Evolutionary conservation across 2,888 invertebrate species (phyloP), one percentile per base, ranked within the genome.

Genomic region (Globia sparganii): DNA sequence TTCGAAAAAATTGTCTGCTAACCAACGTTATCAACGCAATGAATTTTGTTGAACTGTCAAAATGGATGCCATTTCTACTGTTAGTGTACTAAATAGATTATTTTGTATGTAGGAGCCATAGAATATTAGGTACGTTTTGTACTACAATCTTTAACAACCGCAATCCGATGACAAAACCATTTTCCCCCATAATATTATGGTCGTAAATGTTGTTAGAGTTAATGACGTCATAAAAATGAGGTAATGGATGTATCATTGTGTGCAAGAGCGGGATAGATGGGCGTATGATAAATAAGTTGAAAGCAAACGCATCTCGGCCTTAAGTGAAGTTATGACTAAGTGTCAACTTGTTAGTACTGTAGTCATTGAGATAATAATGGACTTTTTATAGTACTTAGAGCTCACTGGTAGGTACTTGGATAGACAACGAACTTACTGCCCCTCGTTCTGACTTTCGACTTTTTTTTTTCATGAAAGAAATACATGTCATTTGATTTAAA

Each of bases 151-250:
- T 28, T 37, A 4, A 31, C 37, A 61, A 68, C 68, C 31, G 15
- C 43, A 79, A 18, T 43, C 11, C 18, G 28, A 69, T 43, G 49
- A 61, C 4, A 34, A 43, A 59, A 34, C 61, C 9, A 34, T 43
- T 59, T 34, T 2, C 6, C 28, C 9, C 53, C 43, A 37, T 72
- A 34, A 40, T 18, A n/a, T 43, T 53, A 76, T 34, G 21, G 66
- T 31, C 25, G n/a, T 9, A 37, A 34, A 53, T 67, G 70, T 80
- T 70, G 75, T 13, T 15, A 66, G 64, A 72, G 1, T 13, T 46
- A 64, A 13, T 81, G 79, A 80, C 72, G 81, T 78, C 83, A 83
- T 72, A 46, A 31, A 8, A 69, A 61, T 87, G 81, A 75, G 64
- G 71, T 75, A 43, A 78, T 28, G 37, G 9, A 64, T 87, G 74